Evolutionary conservation across 2,888 invertebrate species (phyloP).

Genomic region (Netelia virgata): DNA sequence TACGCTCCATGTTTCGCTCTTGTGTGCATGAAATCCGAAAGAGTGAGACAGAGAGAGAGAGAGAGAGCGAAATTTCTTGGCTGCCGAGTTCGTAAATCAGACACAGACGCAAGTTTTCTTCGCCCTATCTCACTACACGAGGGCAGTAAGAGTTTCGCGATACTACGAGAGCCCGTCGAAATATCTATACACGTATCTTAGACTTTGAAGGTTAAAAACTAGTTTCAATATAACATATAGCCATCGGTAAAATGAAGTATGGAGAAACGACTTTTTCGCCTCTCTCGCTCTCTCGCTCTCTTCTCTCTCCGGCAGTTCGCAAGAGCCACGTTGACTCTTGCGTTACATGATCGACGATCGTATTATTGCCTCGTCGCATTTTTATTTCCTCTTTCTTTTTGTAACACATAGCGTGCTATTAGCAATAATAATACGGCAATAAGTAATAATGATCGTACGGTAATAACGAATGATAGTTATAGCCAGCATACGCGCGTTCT

Average conservation of each 20-base stretch:
- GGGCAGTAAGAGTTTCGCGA: constrained; percentile 28
- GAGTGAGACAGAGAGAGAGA: constrained; percentile 33
- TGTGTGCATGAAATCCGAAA: constrained; percentile 59
- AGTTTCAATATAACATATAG: constrained; percentile 52
- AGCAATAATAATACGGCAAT: constrained; percentile 63
- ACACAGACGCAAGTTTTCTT: constrained; percentile 77
- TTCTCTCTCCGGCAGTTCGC: neutral
- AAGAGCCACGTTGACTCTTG: constrained; percentile 40
- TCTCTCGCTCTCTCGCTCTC: neutral
- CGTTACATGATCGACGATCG: constrained; percentile 48
- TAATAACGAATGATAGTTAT: constrained; percentile 60
- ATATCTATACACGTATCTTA: constrained; percentile 19
- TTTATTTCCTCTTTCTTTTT: constrained; percentile 49
- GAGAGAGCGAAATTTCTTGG: constrained; percentile 44
- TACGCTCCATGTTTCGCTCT: constrained; percentile 37
- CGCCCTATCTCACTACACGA: constrained; percentile 74
- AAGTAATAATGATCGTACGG: constrained; percentile 59
- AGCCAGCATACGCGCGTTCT: constrained; percentile 34
- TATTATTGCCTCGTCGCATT: constrained; percentile 44
- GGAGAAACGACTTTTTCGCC: constrained; percentile 25
- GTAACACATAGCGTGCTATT: constrained; percentile 61
- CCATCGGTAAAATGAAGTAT: constrained; percentile 57
- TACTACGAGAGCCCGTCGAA: constrained; percentile 17
- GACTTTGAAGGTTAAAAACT: constrained; percentile 52
- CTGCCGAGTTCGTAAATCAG: constrained; percentile 82